These are phyloP conservation scores for Oscheius myriophilus DNA, from an alignment of 2,888 invertebrate species.

Conservation along the genomic window DNA sequence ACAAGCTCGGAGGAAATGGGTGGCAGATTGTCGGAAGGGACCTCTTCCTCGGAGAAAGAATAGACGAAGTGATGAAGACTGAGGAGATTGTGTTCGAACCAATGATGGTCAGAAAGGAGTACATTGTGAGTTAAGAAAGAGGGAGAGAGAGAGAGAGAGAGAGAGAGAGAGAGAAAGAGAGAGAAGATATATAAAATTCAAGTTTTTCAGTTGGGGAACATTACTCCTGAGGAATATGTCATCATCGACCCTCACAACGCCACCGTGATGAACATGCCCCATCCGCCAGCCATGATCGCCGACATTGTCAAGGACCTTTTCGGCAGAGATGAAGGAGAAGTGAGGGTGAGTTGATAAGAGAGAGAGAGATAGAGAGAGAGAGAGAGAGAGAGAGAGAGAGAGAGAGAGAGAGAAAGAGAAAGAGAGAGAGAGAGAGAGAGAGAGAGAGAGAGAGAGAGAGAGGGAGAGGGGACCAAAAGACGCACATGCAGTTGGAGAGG, in stretches of 20 bases:
- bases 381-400: too few relatives aligned
- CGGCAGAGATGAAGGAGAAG: conserved; percentile 1
- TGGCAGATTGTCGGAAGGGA: conserved; percentile 21
- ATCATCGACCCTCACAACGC: conserved; percentile 15
- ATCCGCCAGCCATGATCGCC: conserved; percentile 2
- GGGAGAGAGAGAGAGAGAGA: too few relatives aligned
- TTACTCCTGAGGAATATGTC: conserved; percentile 5
- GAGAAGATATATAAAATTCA: neutral
- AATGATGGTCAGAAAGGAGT: conserved; percentile 10
- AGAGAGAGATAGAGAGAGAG: neutral
- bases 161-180: too few relatives aligned
- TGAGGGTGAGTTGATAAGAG: conserved; percentile 3
- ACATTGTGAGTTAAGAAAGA: conserved; percentile 10
- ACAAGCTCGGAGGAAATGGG: conserved; percentile 16
- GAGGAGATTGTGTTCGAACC: conserved; percentile 22
- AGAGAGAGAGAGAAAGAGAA: too few relatives aligned
- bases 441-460: too few relatives aligned
- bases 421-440: too few relatives aligned
- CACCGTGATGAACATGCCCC: conserved; percentile 9
- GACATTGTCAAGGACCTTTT: neutral
- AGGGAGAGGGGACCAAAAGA: too few relatives aligned
- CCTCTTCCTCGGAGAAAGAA: conserved; percentile 18
- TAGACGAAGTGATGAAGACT: conserved; percentile 18
- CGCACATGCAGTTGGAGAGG: too few relatives aligned
- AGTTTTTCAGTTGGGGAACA: conserved; percentile 15